Base-by-base conservation (phyloP, 2,888 invertebrate species). In the Metalampra italica region DNA sequence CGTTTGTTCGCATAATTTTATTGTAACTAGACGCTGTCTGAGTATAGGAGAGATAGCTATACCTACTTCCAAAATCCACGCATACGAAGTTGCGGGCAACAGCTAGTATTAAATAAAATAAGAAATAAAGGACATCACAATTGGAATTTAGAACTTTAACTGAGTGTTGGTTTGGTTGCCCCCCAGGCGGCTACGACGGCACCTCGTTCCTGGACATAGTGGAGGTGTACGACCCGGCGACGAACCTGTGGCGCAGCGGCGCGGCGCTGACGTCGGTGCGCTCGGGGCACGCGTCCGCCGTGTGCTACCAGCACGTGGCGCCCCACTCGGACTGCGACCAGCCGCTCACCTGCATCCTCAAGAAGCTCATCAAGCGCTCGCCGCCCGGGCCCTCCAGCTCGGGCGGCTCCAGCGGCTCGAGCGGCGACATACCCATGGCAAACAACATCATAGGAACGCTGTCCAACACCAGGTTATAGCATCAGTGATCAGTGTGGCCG, bases 251-350 rank as follows among this genome's bases (percentile, higher is more conserved):
- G 98, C 90, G 91, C 54, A 90, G 92, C 55, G 95, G 96, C 37
- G 91, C 94, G 7, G 91, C 94, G 5, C 92, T 98, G 70, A 93
- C 94, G 14, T 95, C 96, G 5, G 96, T 95, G 9, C 92, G 97
- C 45, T 97, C 97, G 9, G 97, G 98, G 0, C 97, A 97, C 81
- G 97, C 97, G 0, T 95, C 96, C 42, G 97, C 97, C 3, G 96
- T 97, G 11, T 96, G 96, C 68, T 95, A 95, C 81, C 93, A 93
- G 69, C 94, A 94, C 61, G 92, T 93, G 13, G 91, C 93, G 68
- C 83, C 75, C 9, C 68, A 61, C 55, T 46, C 57, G 3, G 79
- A 73, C 9, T 47, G 49, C 37, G 29, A 50, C 32, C 72, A 71
- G 7, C 66, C 55, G 3, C 38, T 54, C 13, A 74, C 76, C 47